Evolutionary conservation across 2,797 vertebrate genomes (phyloP).

Genomic region (Borostomias antarcticus): DNA sequence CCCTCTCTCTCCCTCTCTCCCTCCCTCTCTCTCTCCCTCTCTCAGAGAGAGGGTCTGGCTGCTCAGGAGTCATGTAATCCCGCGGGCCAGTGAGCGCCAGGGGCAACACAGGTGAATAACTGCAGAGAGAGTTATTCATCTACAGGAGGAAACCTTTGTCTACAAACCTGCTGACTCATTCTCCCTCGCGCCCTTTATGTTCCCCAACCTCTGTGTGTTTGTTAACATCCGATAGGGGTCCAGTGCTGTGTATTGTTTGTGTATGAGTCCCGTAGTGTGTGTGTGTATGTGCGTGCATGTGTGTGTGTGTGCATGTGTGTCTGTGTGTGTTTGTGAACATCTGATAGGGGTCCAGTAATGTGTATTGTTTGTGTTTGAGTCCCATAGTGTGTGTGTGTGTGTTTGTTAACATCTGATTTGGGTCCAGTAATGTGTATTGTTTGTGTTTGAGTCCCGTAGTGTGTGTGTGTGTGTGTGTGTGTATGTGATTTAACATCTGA

Average conservation of each 20-base stretch:
- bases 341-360: conserved; percentile 6
- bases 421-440: conserved; percentile 10
- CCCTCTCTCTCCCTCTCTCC: no score
- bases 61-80: conserved; percentile 63
- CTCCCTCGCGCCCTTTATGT: neutral
- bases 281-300: conserved; percentile 8
- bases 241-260: conserved; percentile 6
- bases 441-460: conserved; percentile 12
- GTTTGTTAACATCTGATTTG: conserved; percentile 18
- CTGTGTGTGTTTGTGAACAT: conserved; percentile 16
- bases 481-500: conserved; percentile 15
- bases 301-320: conserved; percentile 3
- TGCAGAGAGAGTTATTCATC: conserved; percentile 65
- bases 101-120: conserved; percentile 61
- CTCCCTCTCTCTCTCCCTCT: no score
- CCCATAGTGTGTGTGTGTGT: conserved; percentile 1
- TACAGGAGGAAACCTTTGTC: conserved; percentile 62
- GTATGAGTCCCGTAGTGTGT: neutral
- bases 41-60: no score
- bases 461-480: conserved; percentile 13
- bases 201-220: neutral
- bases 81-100: conserved; percentile 21
- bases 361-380: conserved; percentile 18
- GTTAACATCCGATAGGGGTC: no score
- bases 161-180: conserved; percentile 11